Evolutionary conservation across 2,888 invertebrate genomes (phyloP).

Genomic region (Teinopalpus imperialis): DNA sequence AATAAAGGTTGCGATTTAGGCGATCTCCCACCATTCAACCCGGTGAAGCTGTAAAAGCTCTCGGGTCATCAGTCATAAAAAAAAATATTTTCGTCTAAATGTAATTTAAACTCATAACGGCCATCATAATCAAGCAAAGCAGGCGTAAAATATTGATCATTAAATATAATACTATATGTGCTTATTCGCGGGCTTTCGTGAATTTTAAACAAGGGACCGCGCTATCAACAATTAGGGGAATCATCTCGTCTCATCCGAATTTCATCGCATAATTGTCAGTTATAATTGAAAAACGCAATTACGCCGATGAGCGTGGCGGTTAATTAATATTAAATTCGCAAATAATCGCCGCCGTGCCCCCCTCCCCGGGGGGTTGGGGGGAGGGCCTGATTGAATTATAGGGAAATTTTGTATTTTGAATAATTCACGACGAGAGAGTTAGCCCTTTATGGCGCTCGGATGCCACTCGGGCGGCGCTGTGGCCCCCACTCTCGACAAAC

Average conservation of each 20-base stretch:
- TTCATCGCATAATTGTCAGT: slow-evolving; percentile 77
- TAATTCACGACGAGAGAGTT: slow-evolving; percentile 69
- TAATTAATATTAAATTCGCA: slow-evolving; percentile 83
- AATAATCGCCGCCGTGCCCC: slow-evolving; percentile 69
- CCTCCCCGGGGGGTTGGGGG: slow-evolving; percentile 58
- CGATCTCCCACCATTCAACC: too few relatives aligned
- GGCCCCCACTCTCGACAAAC: too few relatives aligned
- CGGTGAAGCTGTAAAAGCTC: too few relatives aligned
- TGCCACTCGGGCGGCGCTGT: slow-evolving; percentile 29
- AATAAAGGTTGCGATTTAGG: too few relatives aligned
- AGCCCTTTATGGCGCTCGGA: slow-evolving; percentile 65
- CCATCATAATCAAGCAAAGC: neutral
- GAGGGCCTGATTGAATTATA: slow-evolving; percentile 75
- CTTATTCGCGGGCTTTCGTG: neutral
- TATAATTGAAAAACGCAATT: slow-evolving; percentile 81
- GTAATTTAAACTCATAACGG: too few relatives aligned
- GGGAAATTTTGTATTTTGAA: slow-evolving; percentile 80
- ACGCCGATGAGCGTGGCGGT: slow-evolving; percentile 67
- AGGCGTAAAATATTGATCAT: neutral
- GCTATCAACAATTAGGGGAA: slow-evolving; percentile 62
- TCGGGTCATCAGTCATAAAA: too few relatives aligned
- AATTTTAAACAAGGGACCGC: slow-evolving; percentile 33
- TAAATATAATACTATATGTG: neutral
- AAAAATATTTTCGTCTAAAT: too few relatives aligned
- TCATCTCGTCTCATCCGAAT: slow-evolving; percentile 66